Percentiles rank a stretch among this genome's conserved stretches.
Conservation (phyloP, 2,797 vertebrate genomes). For the Pempheris klunzingeri region DNA sequence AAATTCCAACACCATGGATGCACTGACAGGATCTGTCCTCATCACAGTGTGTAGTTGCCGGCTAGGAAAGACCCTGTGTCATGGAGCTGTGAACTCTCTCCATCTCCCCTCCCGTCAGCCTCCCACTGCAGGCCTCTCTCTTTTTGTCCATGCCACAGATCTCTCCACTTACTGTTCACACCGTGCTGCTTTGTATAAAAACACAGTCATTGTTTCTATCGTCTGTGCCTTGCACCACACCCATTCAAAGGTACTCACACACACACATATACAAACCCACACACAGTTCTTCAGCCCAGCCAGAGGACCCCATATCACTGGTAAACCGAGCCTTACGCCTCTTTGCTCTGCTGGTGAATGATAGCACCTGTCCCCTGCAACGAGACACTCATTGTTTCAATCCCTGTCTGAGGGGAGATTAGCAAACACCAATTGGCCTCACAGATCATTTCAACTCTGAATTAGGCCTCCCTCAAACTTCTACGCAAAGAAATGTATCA, state of each 20-base stretch:
- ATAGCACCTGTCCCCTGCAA: constrained; percentile 85
- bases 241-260: constrained; percentile 34
- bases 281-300: constrained; percentile 29
- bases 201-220: constrained; percentile 55
- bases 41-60: constrained; percentile 70
- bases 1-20: constrained; percentile 74
- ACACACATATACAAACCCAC: constrained; percentile 27
- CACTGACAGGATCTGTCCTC: constrained; percentile 83
- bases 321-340: constrained; percentile 77
- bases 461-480: constrained; percentile 72
- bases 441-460: constrained; percentile 79
- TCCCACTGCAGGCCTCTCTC: constrained; percentile 37
- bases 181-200: constrained; percentile 37
- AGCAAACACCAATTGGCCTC: constrained; percentile 80
- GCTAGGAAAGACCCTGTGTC: constrained; percentile 70
- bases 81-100: constrained; percentile 67
- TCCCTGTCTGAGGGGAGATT: constrained; percentile 80
- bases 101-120: constrained; percentile 50
- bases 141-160: constrained; percentile 41
- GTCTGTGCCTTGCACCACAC: constrained; percentile 50
- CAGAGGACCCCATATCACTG: constrained; percentile 60
- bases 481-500: constrained; percentile 72
- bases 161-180: constrained; percentile 52
- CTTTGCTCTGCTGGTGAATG: constrained; percentile 74
- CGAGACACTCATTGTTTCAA: constrained; percentile 82